phyloP scores from a whole-genome alignment of 2,797 vertebrate species.

The Cottoperca gobio region DNA sequence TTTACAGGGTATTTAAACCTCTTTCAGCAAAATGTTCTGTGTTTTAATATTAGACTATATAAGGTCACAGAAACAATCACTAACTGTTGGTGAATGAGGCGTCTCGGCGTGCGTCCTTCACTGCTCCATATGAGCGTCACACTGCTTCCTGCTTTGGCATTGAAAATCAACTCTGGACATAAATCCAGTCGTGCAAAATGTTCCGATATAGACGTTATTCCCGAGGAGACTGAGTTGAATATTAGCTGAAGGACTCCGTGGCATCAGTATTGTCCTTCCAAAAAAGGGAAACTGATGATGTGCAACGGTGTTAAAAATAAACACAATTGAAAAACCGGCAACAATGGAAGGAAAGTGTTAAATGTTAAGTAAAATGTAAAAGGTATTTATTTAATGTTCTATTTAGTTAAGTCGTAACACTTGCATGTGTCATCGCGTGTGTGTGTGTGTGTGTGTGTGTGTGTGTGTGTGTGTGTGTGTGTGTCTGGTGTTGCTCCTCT shows the following conservation, averaged over 20 bases:
- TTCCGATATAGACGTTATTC: not conserved
- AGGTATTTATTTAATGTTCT: constrained; percentile 8
- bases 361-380: no score
- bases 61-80: not conserved
- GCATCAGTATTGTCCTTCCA: not conserved
- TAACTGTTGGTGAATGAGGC: not conserved
- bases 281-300: not conserved
- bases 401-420: constrained; percentile 4
- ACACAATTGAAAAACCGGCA: not conserved
- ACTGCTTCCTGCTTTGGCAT: constrained; percentile 12
- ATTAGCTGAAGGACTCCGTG: not conserved
- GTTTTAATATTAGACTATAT: not conserved
- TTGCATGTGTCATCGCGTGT: constrained; percentile 15
- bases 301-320: not conserved
- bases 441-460: constrained; percentile 16
- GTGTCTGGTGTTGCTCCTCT: constrained; percentile 35
- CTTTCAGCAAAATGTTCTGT: not conserved
- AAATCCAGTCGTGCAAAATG: not conserved
- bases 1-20: no score
- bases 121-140: not conserved
- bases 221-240: not conserved
- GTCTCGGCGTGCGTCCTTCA: not conserved
- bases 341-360: no score
- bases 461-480: constrained; percentile 21
- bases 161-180: not conserved